Evolutionary conservation across 2,113 vertebrate genomes (phyloP), one percentile per base, ranked within the genome.

Genomic region (Ancistrus triradiatus): DNA sequence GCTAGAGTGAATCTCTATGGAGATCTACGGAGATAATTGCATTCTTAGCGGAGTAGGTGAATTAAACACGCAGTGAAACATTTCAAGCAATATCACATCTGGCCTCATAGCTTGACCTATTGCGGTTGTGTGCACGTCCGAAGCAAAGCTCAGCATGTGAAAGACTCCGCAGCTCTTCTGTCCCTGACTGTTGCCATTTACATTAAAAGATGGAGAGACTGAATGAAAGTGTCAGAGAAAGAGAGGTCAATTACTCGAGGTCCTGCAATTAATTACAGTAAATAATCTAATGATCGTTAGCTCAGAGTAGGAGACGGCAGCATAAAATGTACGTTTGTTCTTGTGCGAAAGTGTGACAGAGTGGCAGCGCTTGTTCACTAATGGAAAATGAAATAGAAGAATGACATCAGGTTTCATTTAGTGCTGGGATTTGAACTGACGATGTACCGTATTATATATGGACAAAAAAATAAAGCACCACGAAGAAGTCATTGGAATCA

Each of bases 211-310:
- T 14, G 50, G 52, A 56, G 51, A 37, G 47, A 31, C 56, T 2
- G 13, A 24, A 22, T n/a, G n/a, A n/a, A n/a, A n/a, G n/a, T n/a
- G n/a, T n/a, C n/a, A n/a, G 42, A 59, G 63, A 63, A 53, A 58
- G 35, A 44, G 65, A 62, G 72, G 57, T 70, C 70, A 68, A 71
- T 75, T 75, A 71, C 17, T 1, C 31, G 13, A 25, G 52, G 55
- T 44, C 55, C 60, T 57, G 49, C 51, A 64, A 63, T 63, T 63
- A 66, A 73, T 72, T 72, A 65, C 50, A 57, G 50, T 65, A 72
- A 75, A 65, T 66, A 75, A 64, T 38, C 25, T 46, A 62, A 66
- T 53, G 33, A 49, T 63, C 43, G 67, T 69, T 65, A 35, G 61
- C 43, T 44, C 2, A 42, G 22, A 27, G 7, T 35, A 64, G 8